These are phyloP conservation scores for Rhopalosiphum maidis DNA, from an alignment of 1,140 invertebrate species.

Conservation along the genomic window DNA sequence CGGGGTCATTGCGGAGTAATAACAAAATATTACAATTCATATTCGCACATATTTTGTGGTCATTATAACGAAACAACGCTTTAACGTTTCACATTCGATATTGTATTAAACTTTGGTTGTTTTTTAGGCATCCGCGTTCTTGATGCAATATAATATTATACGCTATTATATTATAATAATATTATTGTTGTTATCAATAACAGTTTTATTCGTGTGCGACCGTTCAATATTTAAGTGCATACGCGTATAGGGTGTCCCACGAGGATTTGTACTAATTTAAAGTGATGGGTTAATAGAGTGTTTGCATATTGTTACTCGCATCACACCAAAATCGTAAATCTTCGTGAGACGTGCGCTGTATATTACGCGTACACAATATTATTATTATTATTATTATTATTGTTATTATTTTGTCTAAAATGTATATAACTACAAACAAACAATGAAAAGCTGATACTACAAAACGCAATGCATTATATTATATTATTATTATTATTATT, in stretches of 20 bases:
- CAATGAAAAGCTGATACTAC: not conserved
- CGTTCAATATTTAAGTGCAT: not conserved
- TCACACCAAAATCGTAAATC: not conserved
- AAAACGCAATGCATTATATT: not conserved
- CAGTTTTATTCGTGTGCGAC: not conserved
- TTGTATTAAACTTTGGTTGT: too few relatives aligned
- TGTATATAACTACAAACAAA: not conserved
- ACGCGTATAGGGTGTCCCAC: not conserved
- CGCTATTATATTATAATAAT: too few relatives aligned
- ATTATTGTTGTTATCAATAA: not conserved
- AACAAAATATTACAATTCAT: too few relatives aligned
- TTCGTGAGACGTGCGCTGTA: not conserved
- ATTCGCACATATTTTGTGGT: too few relatives aligned
- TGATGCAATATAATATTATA: too few relatives aligned
- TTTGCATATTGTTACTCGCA: not conserved
- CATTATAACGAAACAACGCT: too few relatives aligned
- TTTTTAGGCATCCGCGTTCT: too few relatives aligned
- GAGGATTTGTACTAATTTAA: not conserved
- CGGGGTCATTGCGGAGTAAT: too few relatives aligned
- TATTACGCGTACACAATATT: not conserved
- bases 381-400: not conserved
- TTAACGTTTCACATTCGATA: too few relatives aligned
- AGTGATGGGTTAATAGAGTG: not conserved
- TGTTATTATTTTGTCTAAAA: not conserved
- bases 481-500: not conserved